These are phyloP conservation scores for Camelus dromedarius DNA, from an alignment of 2,113 vertebrate species.

Conservation along the genomic window DNA sequence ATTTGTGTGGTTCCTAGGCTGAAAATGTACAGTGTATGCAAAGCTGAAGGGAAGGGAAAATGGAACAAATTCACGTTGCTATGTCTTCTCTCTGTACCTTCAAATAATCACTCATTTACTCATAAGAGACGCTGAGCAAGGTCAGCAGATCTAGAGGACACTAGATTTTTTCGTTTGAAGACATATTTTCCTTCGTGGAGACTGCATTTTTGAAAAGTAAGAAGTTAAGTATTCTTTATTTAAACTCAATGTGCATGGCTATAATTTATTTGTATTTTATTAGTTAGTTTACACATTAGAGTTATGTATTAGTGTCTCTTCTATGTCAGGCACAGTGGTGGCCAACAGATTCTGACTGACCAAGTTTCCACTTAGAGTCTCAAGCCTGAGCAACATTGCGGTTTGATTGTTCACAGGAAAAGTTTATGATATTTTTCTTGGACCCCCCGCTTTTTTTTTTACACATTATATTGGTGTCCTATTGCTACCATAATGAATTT, in stretches of 20 bases:
- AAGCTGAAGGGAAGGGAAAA: conserved; percentile 30
- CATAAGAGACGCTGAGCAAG: not conserved
- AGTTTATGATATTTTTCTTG: not conserved
- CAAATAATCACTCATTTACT: not conserved
- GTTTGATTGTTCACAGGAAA: conserved; percentile 15
- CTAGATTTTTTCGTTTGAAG: not conserved
- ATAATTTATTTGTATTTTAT: not conserved
- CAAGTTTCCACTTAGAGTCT: not conserved
- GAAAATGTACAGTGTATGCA: not conserved
- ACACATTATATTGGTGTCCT: not conserved
- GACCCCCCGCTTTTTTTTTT: not conserved
- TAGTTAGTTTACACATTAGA: not conserved
- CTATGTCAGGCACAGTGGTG: not conserved
- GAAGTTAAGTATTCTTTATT: not conserved
- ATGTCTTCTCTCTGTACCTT: not conserved
- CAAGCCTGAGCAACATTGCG: not conserved
- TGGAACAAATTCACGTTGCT: not conserved
- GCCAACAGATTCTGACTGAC: not conserved
- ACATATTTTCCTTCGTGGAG: not conserved
- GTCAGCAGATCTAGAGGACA: not conserved
- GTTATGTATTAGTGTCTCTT: not conserved
- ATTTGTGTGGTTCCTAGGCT: not conserved
- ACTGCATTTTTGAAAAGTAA: not conserved
- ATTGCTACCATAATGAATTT: not conserved
- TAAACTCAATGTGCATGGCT: not conserved